Conservation (phyloP, 2,888 invertebrate genomes). For the Tetrapedia diversipes region DNA sequence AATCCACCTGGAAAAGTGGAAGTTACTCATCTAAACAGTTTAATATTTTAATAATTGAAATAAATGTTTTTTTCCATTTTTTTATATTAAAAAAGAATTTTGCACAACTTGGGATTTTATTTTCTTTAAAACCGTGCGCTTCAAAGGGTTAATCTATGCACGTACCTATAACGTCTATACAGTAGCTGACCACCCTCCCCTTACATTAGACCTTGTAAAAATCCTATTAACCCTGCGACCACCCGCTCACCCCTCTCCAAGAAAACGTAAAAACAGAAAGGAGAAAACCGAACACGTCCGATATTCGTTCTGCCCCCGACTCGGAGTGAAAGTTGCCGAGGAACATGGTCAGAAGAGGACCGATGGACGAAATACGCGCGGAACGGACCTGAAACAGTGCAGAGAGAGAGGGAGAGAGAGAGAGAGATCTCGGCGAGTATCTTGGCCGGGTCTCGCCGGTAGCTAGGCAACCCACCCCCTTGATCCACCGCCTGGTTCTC, state of each 20-base stretch:
- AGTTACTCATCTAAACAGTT: no score
- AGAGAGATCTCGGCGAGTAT: slow-evolving; percentile 79
- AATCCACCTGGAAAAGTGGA: no score
- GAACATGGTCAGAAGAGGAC: slow-evolving; percentile 63
- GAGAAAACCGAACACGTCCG: not conserved
- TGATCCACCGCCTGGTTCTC: slow-evolving; percentile 66
- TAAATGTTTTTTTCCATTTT: no score
- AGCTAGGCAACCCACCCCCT: slow-evolving; percentile 81
- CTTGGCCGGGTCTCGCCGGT: slow-evolving; percentile 83
- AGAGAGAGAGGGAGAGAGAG: no score
- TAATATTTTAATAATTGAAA: no score
- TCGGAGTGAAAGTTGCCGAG: slow-evolving; percentile 32
- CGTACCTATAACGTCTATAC: no score
- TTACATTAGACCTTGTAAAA: not conserved
- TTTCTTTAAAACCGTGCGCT: no score
- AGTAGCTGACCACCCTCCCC: no score
- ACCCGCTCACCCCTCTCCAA: not conserved
- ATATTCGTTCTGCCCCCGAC: not conserved
- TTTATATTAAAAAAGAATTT: no score
- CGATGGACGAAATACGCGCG: slow-evolving; percentile 64
- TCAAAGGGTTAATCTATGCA: no score
- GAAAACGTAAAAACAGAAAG: not conserved
- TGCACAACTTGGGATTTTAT: no score
- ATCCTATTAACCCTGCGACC: slow-evolving; percentile 19
- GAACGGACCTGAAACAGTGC: slow-evolving; percentile 63